Base-by-base conservation (phyloP, 1,140 invertebrate genomes). In the Papilio polyxenes region DNA sequence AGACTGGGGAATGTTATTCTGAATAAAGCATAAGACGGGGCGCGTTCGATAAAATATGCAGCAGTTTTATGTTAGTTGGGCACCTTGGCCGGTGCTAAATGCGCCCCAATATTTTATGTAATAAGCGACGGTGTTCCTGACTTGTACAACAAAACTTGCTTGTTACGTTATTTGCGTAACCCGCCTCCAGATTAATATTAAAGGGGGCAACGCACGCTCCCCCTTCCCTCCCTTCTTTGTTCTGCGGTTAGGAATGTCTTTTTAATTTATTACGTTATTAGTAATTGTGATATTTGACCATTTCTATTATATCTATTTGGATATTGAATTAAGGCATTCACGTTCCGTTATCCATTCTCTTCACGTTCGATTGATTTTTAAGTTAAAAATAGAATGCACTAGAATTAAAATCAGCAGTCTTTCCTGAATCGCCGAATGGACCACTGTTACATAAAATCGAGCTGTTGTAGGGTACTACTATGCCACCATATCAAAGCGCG, bases 21-120 rank as follows among this genome's bases (percentile, higher is more conserved):
- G 91, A 92, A 93, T 93, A 93, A 93, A 92, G 89, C 87, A 93
- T 91, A 83, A 90, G 84, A 84, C 83, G 88, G 85, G 87, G 87
- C 87, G 91, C 89, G 88, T 89, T 86, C 85, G 87, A 89, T 94
- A 91, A 94, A 94, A 91, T 93, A 94, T 94, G 91, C 88, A 94
- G 87, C 87, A 90, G 89, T 92, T 92, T 92, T 92, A 89, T 92
- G 87, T 93, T 92, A 92, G 86, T 92, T 90, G 88, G 85, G 86
- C 89, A 90, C 89, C 89, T 90, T 87, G 87, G 87, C 84, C 86
- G 85, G 49, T 81, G 75, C 87, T 92, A 91, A 90, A 85, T 91
- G 89, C 82, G 81, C 75, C 80, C 81, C 86, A 78, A 89, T 92
- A 90, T 92, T 91, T 92, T 93, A 91, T 92, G 91, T 87, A 90